Base-by-base conservation (phyloP, 2,888 invertebrate genomes). In the Leptopilina syphax region DNA sequence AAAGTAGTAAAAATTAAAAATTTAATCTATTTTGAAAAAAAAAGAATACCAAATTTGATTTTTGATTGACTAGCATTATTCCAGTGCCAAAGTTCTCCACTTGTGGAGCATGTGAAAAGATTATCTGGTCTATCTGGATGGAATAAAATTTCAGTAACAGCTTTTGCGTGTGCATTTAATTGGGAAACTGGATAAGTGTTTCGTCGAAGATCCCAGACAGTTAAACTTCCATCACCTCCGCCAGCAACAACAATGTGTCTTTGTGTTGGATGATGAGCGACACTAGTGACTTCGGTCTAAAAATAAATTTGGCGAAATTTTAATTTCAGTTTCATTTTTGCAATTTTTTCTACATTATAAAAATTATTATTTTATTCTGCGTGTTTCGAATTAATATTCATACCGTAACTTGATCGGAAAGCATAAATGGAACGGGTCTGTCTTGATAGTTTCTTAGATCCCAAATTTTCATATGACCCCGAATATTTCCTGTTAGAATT, bases 61-160 rank as follows among this genome's bases (percentile, higher is more conserved):
- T 92, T 91, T 1, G 90, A 88, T 77, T 88, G 87, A 41, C 91
- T 90, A n/a, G 88, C 79, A 80, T 90, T 91, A 83, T 96, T 95
- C 98, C 98, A 98, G 89, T 97, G 96, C 97, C 97, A 98, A 3
- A 98, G 92, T 90, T 97, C 96, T 0, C 98, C 98, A 70, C 95
- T 95, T 77, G 94, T 93, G 0, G 98, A 96, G 88, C 96, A 95
- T 0, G 96, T 96, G 84, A 97, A 96, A 1, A 98, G 90, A 91
- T 97, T 97, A 79, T 97, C 95, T 0, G 98, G 97, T 87, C 96
- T 95, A 80, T 96, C 95, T 0, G 96, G 96, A 92, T 98, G 98
- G 89, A 98, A 98, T 79, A 95, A 94, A 86, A 98, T 95, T 92
- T 98, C 98, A n/a, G 95, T 95, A 24, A 98, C 96, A 84, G 95